Evolutionary conservation across 53 echinoderm and acorn worm species (phyloP), one percentile per base, ranked within the genome.

Genomic region (Holothuria scabra): DNA sequence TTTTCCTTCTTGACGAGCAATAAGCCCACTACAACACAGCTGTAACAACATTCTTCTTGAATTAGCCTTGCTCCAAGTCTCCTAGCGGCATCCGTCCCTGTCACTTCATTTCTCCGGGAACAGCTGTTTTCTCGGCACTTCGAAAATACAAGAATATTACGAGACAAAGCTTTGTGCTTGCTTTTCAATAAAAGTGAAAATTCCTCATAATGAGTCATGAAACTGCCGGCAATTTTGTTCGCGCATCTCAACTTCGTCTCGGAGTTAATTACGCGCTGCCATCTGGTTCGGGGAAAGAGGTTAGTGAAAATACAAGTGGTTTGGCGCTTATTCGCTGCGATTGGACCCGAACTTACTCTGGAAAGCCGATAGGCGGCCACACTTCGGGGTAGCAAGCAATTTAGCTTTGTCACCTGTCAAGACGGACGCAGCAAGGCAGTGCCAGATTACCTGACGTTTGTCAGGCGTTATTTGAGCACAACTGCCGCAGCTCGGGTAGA

Each of bases 381-480:
- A 44, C 72, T 72, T 56, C 49, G 78, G 78, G 78, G 78, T 56
- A 56, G 78, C 33, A 78, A 78, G 78, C 78, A 78, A 78, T 78
- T 78, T 78, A 32, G 28, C 52, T 55, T 78, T 78, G 78, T 78
- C 78, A 78, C 78, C 78, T 78, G 78, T 78, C 78, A 56, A 56
- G 78, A 26, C 57, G 72, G 72, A 72, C 72, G 72, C 48, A 46
- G 72, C 49, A 56, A 57, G 78, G 78, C 78, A 46, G 78, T 56
- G 58, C 78, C 57, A 78, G 88, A 88, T 88, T 88, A 88, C 83
- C 64, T 49, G 66, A 84, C 55, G 76, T 76, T 83, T 84, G 76
- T 88, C 84, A 88, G 83, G 88, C 88, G 88, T 88, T 76, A 83
- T 88, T 88, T 88, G 84, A 83, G 84, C 84, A 83, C 88, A 88